These are phyloP conservation scores for Nasonovia ribisnigri DNA, from an alignment of 2,888 invertebrate species.

Conservation along the genomic window DNA sequence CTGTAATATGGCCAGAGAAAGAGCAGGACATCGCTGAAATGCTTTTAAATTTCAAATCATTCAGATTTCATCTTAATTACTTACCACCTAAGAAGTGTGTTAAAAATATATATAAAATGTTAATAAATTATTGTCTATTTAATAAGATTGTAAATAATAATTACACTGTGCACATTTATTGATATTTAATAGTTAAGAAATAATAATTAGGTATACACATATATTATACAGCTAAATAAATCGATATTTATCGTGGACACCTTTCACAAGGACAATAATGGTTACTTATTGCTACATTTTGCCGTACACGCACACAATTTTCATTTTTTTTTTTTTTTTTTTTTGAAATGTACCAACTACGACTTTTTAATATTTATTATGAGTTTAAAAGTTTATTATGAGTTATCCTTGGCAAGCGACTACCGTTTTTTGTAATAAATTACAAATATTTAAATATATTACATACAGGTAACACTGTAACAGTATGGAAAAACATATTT, in stretches of 20 bases:
- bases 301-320: neutral
- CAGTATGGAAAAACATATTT: neutral
- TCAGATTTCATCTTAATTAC: neutral
- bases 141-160: neutral
- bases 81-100: neutral
- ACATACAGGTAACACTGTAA: no score
- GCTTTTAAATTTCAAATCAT: conserved; percentile 14
- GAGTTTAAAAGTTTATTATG: neutral
- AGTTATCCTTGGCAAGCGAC: neutral
- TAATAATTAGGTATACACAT: neutral
- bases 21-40: neutral
- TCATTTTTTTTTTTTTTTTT: neutral
- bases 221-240: neutral
- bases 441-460: neutral
- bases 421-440: neutral
- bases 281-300: neutral
- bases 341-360: neutral
- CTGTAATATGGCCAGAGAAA: conserved; percentile 6
- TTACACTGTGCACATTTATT: neutral
- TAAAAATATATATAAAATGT: neutral
- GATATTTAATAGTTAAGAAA: neutral
- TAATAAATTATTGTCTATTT: neutral
- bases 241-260: neutral
- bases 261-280: neutral
- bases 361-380: conserved; percentile 5